phyloP scores from a whole-genome alignment of 2,797 vertebrate species.

The Sarcophilus harrisii region DNA sequence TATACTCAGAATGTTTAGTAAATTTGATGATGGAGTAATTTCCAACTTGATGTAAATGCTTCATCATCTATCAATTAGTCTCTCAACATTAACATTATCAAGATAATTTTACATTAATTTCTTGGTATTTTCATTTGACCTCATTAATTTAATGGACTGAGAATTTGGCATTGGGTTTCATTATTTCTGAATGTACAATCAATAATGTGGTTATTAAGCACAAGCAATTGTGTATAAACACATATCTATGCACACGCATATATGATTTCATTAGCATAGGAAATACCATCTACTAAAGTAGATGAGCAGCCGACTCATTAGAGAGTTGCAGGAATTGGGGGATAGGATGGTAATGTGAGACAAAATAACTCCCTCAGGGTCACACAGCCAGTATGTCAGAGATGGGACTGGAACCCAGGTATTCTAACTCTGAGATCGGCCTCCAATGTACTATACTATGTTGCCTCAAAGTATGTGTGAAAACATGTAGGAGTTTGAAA shows the following conservation, averaged over 20 bases:
- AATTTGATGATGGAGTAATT: conserved; percentile 31
- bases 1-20: background rate
- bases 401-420: background rate
- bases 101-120: conserved; percentile 48
- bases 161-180: no score
- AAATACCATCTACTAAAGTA: background rate
- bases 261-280: background rate
- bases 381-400: background rate
- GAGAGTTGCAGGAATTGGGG: background rate
- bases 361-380: background rate
- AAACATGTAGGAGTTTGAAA: no score
- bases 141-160: no score
- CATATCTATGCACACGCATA: background rate
- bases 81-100: conserved; percentile 44
- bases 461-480: background rate
- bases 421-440: background rate
- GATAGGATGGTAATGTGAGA: background rate
- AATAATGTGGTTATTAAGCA: background rate
- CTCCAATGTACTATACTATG: background rate
- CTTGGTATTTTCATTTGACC: conserved; percentile 28
- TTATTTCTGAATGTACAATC: conserved; percentile 23
- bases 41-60: conserved; percentile 43
- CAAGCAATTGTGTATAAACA: no score
- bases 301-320: background rate
- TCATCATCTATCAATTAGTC: conserved; percentile 35